Evolutionary conservation across 2,888 invertebrate genomes (phyloP).

Genomic region (Eupithecia pulchellata): DNA sequence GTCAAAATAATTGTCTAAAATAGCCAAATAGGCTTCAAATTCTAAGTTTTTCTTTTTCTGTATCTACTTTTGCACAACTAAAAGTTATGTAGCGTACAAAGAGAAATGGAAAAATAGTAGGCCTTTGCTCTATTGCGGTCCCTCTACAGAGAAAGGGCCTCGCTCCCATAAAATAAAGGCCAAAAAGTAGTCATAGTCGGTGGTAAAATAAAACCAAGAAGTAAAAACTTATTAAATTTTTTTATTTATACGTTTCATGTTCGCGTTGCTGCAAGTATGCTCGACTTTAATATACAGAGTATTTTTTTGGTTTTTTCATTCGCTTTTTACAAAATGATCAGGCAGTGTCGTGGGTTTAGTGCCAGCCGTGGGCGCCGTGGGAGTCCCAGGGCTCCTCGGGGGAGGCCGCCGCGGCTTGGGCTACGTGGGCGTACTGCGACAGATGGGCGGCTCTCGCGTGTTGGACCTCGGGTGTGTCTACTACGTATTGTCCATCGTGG

Average conservation of each 20-base stretch:
- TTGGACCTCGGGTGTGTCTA: conserved; percentile 81
- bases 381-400: conserved; percentile 79
- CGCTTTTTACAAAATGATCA: conserved; percentile 79
- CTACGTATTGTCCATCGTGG: conserved; percentile 82
- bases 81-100: too few species aligned
- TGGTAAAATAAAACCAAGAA: conserved; percentile 47
- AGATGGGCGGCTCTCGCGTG: conserved; percentile 79
- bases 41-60: too few species aligned
- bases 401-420: conserved; percentile 77
- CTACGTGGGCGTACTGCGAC: conserved; percentile 74
- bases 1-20: too few species aligned
- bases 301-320: conserved; percentile 68
- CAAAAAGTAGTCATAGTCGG: not conserved
- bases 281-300: conserved; percentile 75
- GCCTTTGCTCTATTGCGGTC: too few species aligned
- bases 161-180: not conserved
- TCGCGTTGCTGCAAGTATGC: conserved; percentile 76
- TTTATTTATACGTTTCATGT: conserved; percentile 77
- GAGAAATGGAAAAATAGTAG: too few species aligned
- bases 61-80: too few species aligned
- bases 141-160: not conserved
- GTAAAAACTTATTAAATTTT: conserved; percentile 70
- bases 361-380: conserved; percentile 70
- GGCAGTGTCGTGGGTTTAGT: conserved; percentile 72
- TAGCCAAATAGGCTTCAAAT: too few species aligned